Evolutionary conservation across 2,888 invertebrate species (phyloP).

Genomic region (Zele albiditarsus): DNA sequence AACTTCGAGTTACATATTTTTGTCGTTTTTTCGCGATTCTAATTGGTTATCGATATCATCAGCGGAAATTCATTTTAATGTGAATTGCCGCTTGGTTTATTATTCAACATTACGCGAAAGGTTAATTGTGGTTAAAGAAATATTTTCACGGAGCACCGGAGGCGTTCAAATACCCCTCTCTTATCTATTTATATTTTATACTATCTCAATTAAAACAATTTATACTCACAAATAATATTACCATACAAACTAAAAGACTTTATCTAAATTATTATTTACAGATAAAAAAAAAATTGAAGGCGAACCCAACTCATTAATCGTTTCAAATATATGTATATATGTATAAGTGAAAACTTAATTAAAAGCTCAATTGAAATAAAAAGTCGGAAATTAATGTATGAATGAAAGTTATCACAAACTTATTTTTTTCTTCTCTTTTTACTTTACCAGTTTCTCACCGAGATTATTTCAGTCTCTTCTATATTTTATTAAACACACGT

Average conservation of each 20-base stretch:
- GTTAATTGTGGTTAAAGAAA: too few relatives aligned
- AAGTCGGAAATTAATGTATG: background rate
- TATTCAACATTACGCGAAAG: too few relatives aligned
- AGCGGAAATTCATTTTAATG: too few relatives aligned
- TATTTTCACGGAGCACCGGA: too few relatives aligned
- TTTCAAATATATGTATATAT: background rate
- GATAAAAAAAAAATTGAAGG: background rate
- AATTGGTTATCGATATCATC: too few relatives aligned
- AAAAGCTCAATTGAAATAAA: background rate
- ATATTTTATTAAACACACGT: background rate
- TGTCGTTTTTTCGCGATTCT: too few relatives aligned
- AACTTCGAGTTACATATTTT: too few relatives aligned
- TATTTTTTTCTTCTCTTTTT: background rate
- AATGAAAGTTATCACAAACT: constrained; percentile 2
- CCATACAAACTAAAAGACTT: background rate
- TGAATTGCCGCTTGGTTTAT: too few relatives aligned
- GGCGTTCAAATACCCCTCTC: background rate
- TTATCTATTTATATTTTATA: background rate
- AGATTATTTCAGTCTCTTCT: constrained; percentile 7
- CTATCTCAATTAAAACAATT: background rate
- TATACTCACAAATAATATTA: background rate
- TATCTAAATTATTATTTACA: constrained; percentile 3
- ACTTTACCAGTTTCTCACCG: constrained; percentile 4
- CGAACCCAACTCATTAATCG: background rate
- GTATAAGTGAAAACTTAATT: background rate